Percentiles rank a stretch among this genome's conserved stretches.
These are phyloP conservation scores for Porphyrio hochstetteri DNA, from an alignment of 2,113 vertebrate species.

Conservation along the genomic window DNA sequence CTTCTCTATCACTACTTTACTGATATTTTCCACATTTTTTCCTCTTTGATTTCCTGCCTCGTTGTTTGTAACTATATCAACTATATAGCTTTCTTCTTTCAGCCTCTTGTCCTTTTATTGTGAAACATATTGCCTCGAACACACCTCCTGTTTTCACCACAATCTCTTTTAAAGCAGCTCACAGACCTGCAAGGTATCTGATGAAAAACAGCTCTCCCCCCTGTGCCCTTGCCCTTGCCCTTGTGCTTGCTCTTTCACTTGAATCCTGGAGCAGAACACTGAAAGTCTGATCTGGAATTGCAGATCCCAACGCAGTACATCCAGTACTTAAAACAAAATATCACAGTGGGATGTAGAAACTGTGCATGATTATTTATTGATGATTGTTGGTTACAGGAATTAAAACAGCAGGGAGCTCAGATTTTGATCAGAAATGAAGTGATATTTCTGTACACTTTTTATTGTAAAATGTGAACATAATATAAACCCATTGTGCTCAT, in stretches of 20 bases:
- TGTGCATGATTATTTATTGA: constrained; percentile 54
- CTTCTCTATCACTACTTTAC: not conserved
- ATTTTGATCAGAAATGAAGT: constrained; percentile 56
- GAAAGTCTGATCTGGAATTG: not conserved
- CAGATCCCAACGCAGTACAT: not conserved
- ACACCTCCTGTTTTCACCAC: not conserved
- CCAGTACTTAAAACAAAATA: constrained; percentile 16
- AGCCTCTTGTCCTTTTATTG: not conserved
- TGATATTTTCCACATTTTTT: not conserved
- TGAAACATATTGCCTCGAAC: not conserved
- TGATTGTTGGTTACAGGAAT: constrained; percentile 56
- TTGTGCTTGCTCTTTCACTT: not conserved
- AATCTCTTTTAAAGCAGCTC: not conserved
- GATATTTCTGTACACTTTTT: constrained; percentile 30
- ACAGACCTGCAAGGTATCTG: constrained; percentile 1
- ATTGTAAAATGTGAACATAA: constrained; percentile 29
- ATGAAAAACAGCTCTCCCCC: not conserved
- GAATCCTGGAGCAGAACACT: not conserved
- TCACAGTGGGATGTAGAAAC: constrained; percentile 13
- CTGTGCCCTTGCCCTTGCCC: not conserved
- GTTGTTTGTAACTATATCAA: not conserved
- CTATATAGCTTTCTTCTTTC: not conserved
- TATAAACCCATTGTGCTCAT: not conserved
- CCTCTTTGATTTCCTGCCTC: not conserved
- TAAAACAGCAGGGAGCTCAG: constrained; percentile 51